phyloP scores from a whole-genome alignment of 2,888 invertebrate species.

The Drosophila incognita region DNA sequence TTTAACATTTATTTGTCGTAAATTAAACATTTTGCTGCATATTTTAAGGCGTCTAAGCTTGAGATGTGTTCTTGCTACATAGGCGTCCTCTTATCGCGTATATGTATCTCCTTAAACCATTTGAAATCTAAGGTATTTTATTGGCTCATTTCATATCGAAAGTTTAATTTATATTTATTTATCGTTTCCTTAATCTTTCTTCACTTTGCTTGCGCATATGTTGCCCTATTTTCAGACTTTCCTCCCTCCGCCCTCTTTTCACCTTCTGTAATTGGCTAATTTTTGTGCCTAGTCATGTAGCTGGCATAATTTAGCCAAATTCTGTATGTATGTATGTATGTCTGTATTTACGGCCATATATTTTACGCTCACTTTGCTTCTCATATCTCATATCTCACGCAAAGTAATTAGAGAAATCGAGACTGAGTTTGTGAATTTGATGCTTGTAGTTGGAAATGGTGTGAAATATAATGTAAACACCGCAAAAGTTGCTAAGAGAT shows the following conservation, averaged over 20 bases:
- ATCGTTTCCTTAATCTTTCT: no score
- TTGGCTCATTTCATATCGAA: slow-evolving; percentile 2
- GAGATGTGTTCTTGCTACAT: slow-evolving; percentile 1
- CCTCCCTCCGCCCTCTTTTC: not conserved
- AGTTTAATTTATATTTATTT: slow-evolving; percentile 6
- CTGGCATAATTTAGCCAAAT: slow-evolving; percentile 47
- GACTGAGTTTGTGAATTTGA: not conserved
- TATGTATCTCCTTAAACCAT: not conserved
- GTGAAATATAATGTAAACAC: slow-evolving; percentile 18
- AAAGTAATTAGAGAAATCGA: slow-evolving; percentile 31
- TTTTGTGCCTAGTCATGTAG: slow-evolving; percentile 71
- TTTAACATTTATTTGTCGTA: slow-evolving; percentile 81
- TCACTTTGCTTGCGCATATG: slow-evolving; percentile 37
- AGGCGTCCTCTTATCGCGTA: not conserved
- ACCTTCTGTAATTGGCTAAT: slow-evolving; percentile 56
- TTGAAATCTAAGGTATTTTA: slow-evolving; percentile 13
- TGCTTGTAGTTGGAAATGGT: not conserved
- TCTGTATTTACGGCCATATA: slow-evolving; percentile 50
- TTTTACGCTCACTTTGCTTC: slow-evolving; percentile 50
- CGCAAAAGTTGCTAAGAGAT: not conserved
- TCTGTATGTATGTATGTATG: slow-evolving; percentile 7
- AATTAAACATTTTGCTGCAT: slow-evolving; percentile 71
- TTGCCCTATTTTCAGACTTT: slow-evolving; percentile 17
- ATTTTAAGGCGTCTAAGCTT: slow-evolving; percentile 47
- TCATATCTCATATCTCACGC: slow-evolving; percentile 24